Percentiles rank a stretch among this genome's conserved stretches.
Conservation (phyloP, 2,797 vertebrate genomes). For the Rhincodon typus region DNA sequence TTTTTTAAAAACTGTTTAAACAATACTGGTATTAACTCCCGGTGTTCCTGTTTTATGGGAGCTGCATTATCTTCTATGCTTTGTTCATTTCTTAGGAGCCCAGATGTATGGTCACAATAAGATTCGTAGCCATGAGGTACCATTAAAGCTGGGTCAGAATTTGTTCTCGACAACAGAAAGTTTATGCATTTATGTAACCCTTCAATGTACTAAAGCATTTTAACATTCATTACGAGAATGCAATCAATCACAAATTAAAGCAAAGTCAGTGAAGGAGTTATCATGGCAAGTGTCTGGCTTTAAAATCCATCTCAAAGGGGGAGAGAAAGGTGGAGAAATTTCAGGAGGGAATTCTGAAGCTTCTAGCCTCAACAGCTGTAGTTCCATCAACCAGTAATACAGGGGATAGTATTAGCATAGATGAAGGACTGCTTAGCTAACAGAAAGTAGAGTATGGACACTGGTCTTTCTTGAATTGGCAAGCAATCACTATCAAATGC, state of each 20-base stretch:
- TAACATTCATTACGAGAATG: not conserved
- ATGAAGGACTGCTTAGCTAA: no score
- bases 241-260: not conserved
- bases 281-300: not conserved
- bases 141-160: not conserved
- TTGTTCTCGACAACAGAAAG: not conserved
- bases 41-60: not conserved
- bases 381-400: not conserved
- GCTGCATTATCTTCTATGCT: not conserved
- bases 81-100: not conserved
- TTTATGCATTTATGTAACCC: not conserved
- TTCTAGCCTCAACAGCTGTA: not conserved
- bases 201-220: not conserved
- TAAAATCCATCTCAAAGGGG: not conserved
- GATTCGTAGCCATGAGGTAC: not conserved
- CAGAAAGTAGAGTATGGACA: no score
- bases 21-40: not conserved
- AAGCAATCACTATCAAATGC: no score
- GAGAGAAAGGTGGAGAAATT: not conserved
- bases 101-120: not conserved
- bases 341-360: not conserved
- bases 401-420: no score
- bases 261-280: not conserved
- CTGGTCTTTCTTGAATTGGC: no score
- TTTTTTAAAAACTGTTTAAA: no score